A percentile compares a stretch with the other conserved stretches of the same genome.
These are phyloP conservation scores for Pseudomyrmex cubaensis DNA, from an alignment of 1,140 invertebrate species.

Conservation along the genomic window DNA sequence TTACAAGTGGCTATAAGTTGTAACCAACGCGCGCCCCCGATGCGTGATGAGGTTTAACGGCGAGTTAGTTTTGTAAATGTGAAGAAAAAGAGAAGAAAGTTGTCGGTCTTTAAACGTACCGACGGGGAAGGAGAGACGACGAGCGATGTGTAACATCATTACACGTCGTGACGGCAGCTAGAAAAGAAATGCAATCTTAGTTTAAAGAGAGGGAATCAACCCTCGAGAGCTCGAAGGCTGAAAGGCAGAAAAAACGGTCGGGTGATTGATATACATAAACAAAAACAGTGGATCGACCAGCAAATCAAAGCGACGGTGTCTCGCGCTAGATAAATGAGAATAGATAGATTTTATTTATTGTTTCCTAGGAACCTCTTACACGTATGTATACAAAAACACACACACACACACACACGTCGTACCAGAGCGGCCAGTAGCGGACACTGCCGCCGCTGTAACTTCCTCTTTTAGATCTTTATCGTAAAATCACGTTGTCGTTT, in stretches of 20 bases:
- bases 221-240: slow-evolving; percentile 42
- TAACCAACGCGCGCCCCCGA: slow-evolving; percentile 53
- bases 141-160: slow-evolving; percentile 19
- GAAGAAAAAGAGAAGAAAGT: not conserved
- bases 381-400: slow-evolving; percentile 10
- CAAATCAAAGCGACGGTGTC: slow-evolving; percentile 78
- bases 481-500: slow-evolving; percentile 51
- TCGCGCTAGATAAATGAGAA: slow-evolving; percentile 78
- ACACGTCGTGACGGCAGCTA: slow-evolving; percentile 37
- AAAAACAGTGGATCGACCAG: slow-evolving; percentile 70
- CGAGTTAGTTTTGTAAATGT: slow-evolving; percentile 70
- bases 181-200: slow-evolving; percentile 56
- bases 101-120: not conserved
- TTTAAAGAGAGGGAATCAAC: slow-evolving; percentile 40
- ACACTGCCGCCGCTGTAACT: slow-evolving; percentile 75
- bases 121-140: not conserved
- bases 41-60: slow-evolving; percentile 34
- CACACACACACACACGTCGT: slow-evolving; percentile 26
- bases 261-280: slow-evolving; percentile 12
- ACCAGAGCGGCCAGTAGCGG: slow-evolving; percentile 79
- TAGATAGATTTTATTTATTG: slow-evolving; percentile 85
- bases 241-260: not conserved
- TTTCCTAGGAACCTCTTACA: slow-evolving; percentile 77
- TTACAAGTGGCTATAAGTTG: slow-evolving; percentile 64
- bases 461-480: slow-evolving; percentile 63